These are phyloP conservation scores for Sarcophaga variegata DNA, from an alignment of 2,888 invertebrate genomes.

Conservation along the genomic window DNA sequence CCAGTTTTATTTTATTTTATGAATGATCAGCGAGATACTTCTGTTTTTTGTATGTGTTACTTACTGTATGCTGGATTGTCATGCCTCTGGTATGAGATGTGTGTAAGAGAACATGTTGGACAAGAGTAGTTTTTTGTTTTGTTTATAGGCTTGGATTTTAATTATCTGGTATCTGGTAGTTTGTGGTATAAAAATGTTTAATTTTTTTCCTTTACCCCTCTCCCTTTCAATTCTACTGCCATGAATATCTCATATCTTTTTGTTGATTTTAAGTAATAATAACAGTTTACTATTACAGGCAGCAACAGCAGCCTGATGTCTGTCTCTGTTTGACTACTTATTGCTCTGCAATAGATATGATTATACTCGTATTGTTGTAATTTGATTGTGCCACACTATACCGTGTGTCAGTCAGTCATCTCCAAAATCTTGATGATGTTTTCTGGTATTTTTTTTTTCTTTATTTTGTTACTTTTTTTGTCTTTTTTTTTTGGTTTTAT, in stretches of 20 bases:
- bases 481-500: not conserved
- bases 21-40: conserved; percentile 58
- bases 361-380: not conserved
- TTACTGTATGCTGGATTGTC: conserved; percentile 10
- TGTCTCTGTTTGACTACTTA: not conserved
- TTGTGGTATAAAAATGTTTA: conserved; percentile 50
- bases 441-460: not conserved
- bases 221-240: not conserved
- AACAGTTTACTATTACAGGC: not conserved
- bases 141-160: conserved; percentile 58
- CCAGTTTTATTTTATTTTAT: conserved; percentile 60
- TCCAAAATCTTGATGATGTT: not conserved
- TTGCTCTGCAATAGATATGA: conserved; percentile 24
- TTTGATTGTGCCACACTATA: conserved; percentile 6
- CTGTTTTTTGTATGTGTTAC: conserved; percentile 5
- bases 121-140: conserved; percentile 4
- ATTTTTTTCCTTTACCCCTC: conserved; percentile 41
- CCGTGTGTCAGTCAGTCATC: not conserved
- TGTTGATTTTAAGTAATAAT: conserved; percentile 2
- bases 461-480: not conserved
- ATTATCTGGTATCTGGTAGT: conserved; percentile 54
- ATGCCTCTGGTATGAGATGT: conserved; percentile 25
- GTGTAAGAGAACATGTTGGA: not conserved
- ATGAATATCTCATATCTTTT: not conserved
- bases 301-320: not conserved